Percentiles rank a stretch among this genome's conserved stretches.
phyloP scores from a whole-genome alignment of 1,140 invertebrate genomes.

The Drosophila pruinosa region DNA sequence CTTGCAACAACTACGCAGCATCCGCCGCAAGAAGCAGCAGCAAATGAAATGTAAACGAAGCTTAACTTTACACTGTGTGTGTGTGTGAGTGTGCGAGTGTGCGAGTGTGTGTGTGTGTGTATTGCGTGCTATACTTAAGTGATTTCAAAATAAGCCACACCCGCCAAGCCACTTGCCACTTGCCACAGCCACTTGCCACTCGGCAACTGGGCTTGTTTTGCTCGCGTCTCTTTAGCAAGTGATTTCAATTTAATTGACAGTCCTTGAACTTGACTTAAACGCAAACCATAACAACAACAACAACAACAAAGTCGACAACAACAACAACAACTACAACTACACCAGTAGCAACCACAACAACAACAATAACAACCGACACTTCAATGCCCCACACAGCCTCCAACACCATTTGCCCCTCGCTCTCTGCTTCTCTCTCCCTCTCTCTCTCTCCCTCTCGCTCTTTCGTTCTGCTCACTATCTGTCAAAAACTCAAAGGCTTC shows the following conservation, averaged over 20 bases:
- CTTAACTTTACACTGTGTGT: slow-evolving; percentile 22
- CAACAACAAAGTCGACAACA: not conserved
- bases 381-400: slow-evolving; percentile 34
- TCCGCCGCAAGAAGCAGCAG: slow-evolving; percentile 29
- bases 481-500: not conserved
- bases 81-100: not conserved
- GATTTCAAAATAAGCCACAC: slow-evolving; percentile 46
- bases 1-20: slow-evolving; percentile 71
- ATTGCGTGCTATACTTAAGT: slow-evolving; percentile 36
- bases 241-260: slow-evolving; percentile 82
- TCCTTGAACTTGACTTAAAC: slow-evolving; percentile 82
- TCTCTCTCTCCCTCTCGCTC: not conserved
- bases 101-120: slow-evolving; percentile 1
- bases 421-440: not conserved
- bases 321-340: slow-evolving; percentile 24
- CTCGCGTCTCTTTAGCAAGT: slow-evolving; percentile 75
- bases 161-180: not conserved
- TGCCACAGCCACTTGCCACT: not conserved
- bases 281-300: slow-evolving; percentile 57
- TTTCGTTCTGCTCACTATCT: not conserved
- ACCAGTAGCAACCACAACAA: slow-evolving; percentile 33
- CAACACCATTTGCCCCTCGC: slow-evolving; percentile 3
- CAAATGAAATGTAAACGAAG: slow-evolving; percentile 41
- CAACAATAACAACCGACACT: slow-evolving; percentile 31
- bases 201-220: slow-evolving; percentile 56